Percentiles rank a stretch among this genome's conserved stretches.
These are phyloP conservation scores for Ditylenchus dipsaci DNA, from an alignment of 1,140 invertebrate species.

Conservation along the genomic window DNA sequence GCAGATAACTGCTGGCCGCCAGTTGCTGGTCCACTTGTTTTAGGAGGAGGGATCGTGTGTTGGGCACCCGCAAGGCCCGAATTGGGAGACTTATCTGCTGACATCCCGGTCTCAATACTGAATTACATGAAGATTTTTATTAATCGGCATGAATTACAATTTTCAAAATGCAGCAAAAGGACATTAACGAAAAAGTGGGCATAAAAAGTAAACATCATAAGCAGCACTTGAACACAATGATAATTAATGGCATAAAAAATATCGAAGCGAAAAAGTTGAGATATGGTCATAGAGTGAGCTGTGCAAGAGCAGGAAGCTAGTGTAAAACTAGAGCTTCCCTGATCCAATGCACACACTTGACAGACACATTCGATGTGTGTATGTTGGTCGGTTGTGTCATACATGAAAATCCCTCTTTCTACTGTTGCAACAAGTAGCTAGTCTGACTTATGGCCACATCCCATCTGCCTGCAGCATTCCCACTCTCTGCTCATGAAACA, in stretches of 20 bases:
- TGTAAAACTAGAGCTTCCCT: no score
- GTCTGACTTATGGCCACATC: background rate
- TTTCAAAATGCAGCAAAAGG: no score
- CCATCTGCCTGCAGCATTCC: background rate
- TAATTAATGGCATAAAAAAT: background rate
- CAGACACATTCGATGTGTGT: no score
- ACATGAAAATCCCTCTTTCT: no score
- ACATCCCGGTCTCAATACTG: background rate
- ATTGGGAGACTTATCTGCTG: conserved; percentile 1
- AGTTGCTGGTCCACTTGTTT: conserved; percentile 52
- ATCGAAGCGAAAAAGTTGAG: no score
- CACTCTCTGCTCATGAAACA: background rate
- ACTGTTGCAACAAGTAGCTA: no score
- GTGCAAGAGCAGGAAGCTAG: no score
- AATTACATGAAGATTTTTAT: background rate
- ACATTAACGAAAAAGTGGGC: background rate
- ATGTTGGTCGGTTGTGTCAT: no score
- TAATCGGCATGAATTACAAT: background rate
- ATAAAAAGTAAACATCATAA: background rate
- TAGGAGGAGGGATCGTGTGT: conserved; percentile 47
- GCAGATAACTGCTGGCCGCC: conserved; percentile 54
- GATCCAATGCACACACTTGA: no score
- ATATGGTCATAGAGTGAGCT: no score
- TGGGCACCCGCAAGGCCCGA: conserved; percentile 16
- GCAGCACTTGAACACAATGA: background rate